These are phyloP conservation scores for Eumeta japonica DNA, from an alignment of 1,140 invertebrate species.

Conservation along the genomic window DNA sequence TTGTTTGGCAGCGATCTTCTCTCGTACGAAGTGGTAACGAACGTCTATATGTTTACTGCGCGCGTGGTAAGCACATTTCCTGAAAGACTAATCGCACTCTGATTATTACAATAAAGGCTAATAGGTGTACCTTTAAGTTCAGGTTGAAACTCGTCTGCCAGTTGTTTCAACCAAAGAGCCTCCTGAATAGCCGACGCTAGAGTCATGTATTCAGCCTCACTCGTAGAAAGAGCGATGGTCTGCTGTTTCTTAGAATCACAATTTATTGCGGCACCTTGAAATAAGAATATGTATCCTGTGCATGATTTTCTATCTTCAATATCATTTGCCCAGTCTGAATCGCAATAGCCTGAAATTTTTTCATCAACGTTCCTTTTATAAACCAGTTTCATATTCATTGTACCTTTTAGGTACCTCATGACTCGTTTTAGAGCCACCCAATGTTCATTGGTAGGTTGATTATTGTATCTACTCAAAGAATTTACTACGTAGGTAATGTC, in stretches of 20 bases:
- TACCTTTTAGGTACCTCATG: conserved; percentile 1
- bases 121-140: conserved; percentile 1
- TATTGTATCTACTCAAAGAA: conserved; percentile 8
- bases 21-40: conserved; percentile 20
- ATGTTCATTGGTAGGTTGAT: not conserved
- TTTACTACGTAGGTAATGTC: conserved; percentile 33
- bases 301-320: conserved; percentile 10
- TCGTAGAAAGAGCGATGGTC: conserved; percentile 24
- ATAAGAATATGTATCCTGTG: conserved; percentile 16
- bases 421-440: conserved; percentile 1
- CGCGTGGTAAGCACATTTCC: conserved; percentile 12
- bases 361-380: too few relatives aligned
- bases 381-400: conserved; percentile 4
- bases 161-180: conserved; percentile 14
- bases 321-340: conserved; percentile 16
- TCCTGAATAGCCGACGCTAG: conserved; percentile 12
- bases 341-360: too few relatives aligned
- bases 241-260: conserved; percentile 35
- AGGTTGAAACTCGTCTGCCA: conserved; percentile 7
- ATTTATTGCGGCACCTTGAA: conserved; percentile 16
- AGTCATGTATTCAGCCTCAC: conserved; percentile 24
- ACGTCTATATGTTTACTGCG: conserved; percentile 29
- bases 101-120: conserved; percentile 12
- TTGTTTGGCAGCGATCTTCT: conserved; percentile 9
- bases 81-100: conserved; percentile 15